phyloP scores from a whole-genome alignment of 1,140 invertebrate genomes.

The Macrosteles quadrilineatus region DNA sequence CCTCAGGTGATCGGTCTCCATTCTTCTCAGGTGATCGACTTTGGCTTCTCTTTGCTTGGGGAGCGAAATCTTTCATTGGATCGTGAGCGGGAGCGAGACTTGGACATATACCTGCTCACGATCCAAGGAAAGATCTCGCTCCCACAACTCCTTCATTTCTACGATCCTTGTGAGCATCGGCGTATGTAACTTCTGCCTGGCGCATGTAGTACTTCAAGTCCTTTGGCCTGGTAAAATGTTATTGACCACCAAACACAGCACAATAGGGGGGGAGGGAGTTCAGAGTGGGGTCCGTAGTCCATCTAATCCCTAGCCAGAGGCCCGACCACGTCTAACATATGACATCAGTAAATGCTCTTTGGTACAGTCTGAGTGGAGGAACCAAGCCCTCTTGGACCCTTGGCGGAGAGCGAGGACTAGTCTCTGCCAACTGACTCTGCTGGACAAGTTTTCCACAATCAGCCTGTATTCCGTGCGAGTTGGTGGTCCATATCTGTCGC shows the following conservation, averaged over 20 bases:
- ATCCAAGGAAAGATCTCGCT: no score
- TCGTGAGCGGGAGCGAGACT: no score
- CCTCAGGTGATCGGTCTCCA: no score
- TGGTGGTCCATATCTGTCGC: slow-evolving; percentile 83
- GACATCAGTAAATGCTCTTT: slow-evolving; percentile 42
- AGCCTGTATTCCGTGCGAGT: slow-evolving; percentile 95
- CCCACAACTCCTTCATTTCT: background rate
- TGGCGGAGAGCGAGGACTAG: slow-evolving; percentile 57
- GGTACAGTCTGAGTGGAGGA: slow-evolving; percentile 22
- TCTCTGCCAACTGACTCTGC: slow-evolving; percentile 95
- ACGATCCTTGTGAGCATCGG: background rate
- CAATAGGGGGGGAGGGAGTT: slow-evolving; percentile 1
- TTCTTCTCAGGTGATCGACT: no score
- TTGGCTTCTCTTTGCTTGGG: slow-evolving; percentile 57
- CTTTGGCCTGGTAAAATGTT: slow-evolving; percentile 14
- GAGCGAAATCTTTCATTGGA: slow-evolving; percentile 53
- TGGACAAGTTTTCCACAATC: slow-evolving; percentile 97
- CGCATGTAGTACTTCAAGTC: background rate
- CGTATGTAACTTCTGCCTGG: background rate
- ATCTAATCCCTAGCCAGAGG: background rate
- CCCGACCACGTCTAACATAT: background rate
- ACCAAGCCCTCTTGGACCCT: no score
- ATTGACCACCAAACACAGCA: background rate
- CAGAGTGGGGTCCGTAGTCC: background rate
- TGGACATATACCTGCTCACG: no score